Evolutionary conservation across 2,113 vertebrate species (phyloP).

Genomic region (Nannobrachium achirus): DNA sequence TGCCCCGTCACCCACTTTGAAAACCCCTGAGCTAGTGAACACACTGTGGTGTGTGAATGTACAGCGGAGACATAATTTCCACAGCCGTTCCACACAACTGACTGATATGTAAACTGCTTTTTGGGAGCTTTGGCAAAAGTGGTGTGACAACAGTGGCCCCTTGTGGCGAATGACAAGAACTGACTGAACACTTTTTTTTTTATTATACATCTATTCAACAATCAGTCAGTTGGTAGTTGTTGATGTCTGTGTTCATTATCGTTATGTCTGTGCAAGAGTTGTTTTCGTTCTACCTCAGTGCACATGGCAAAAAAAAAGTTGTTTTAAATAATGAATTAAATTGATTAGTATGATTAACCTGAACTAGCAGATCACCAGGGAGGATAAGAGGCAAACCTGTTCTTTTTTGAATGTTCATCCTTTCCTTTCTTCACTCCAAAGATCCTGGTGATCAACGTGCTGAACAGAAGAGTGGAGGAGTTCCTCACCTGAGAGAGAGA

Average conservation of each 20-base stretch:
- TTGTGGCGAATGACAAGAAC: constrained; percentile 31
- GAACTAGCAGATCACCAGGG: not conserved
- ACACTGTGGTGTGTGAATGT: not conserved
- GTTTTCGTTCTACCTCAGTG: not conserved
- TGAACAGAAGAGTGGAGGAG: constrained; percentile 96
- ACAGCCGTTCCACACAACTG: not conserved
- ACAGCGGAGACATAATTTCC: not conserved
- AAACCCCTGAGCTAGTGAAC: too few relatives aligned
- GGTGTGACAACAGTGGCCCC: constrained; percentile 66
- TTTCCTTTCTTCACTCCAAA: constrained; percentile 96
- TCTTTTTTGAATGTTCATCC: constrained; percentile 95
- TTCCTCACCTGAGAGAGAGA: constrained; percentile 89
- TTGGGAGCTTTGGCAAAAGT: not conserved
- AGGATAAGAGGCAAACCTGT: constrained; percentile 81
- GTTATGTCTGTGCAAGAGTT: too few relatives aligned
- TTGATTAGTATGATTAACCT: not conserved
- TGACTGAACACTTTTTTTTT: not conserved
- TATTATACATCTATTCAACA: too few relatives aligned
- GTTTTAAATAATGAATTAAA: not conserved
- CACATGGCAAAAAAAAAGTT: not conserved
- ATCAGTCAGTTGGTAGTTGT: too few relatives aligned
- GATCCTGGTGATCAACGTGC: constrained; percentile 94
- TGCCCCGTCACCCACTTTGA: too few relatives aligned
- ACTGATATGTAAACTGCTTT: not conserved
- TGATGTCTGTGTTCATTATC: too few relatives aligned